A percentile compares a stretch with the other conserved stretches of the same genome.
phyloP scores from a whole-genome alignment of 2,888 invertebrate genomes.

The Congeria kusceri region DNA sequence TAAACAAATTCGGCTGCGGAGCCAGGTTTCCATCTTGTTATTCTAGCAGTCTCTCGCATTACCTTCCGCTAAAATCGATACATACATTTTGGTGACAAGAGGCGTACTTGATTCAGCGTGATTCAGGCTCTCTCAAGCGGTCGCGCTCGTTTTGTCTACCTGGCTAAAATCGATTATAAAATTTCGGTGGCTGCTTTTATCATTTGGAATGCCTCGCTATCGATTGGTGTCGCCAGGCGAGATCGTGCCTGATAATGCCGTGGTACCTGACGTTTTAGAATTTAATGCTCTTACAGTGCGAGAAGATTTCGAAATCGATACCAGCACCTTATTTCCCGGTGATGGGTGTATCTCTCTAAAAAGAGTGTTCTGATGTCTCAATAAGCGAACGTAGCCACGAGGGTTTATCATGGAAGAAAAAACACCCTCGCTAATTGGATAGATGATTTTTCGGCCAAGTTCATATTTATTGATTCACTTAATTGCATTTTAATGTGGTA shows the following conservation, averaged over 20 bases:
- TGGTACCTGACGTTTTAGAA: conserved; percentile 32
- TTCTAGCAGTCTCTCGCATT: neutral
- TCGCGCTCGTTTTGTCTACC: conserved; percentile 24
- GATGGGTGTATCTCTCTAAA: neutral
- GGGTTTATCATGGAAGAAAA: no score
- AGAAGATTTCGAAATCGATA: conserved; percentile 18
- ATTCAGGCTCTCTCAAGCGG: conserved; percentile 14
- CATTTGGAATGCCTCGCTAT: conserved; percentile 36
- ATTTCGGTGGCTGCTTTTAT: conserved; percentile 45
- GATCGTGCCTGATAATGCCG: conserved; percentile 23
- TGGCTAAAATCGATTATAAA: conserved; percentile 49
- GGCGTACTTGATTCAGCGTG: neutral
- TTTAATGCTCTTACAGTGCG: conserved; percentile 41
- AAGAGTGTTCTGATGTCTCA: no score
- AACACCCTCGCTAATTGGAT: no score
- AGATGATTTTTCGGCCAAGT: no score
- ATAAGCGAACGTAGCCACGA: no score
- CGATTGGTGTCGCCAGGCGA: conserved; percentile 42
- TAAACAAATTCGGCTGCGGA: conserved; percentile 39
- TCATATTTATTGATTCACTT: no score
- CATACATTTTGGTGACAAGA: conserved; percentile 45
- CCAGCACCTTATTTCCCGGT: neutral
- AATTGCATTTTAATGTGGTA: no score
- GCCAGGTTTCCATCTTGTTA: neutral
- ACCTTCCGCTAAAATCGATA: conserved; percentile 11